Conservation (phyloP, 2,888 invertebrate genomes). For the Thymelicus lineola region DNA sequence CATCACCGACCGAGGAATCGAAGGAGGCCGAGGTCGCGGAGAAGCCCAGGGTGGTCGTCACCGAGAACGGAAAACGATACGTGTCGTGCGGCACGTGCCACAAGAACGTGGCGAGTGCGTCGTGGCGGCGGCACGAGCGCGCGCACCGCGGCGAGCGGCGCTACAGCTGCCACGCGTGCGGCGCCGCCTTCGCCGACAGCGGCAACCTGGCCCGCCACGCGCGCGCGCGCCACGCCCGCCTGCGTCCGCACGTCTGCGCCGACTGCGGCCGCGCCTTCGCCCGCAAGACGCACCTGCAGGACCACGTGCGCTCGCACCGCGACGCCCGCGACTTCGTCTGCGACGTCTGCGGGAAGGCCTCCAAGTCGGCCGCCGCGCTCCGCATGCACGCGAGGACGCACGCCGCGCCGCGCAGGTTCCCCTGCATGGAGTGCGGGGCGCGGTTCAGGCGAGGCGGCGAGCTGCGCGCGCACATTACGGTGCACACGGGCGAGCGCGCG, state of each 20-base stretch:
- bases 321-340: conserved; percentile 77
- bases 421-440: conserved; percentile 81
- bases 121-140: conserved; percentile 76
- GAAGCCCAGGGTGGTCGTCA: conserved; percentile 39
- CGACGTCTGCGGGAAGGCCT: conserved; percentile 81
- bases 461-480: conserved; percentile 79
- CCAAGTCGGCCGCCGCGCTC: conserved; percentile 80
- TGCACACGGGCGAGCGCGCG: conserved; percentile 84
- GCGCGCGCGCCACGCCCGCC: conserved; percentile 72
- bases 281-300: conserved; percentile 73
- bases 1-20: not conserved
- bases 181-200: conserved; percentile 74
- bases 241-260: conserved; percentile 78
- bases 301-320: conserved; percentile 80
- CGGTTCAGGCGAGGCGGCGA: conserved; percentile 82
- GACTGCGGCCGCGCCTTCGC: conserved; percentile 78
- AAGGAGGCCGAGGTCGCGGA: conserved; percentile 7
- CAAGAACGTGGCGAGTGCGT: conserved; percentile 55
- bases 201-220: conserved; percentile 82
- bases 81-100: conserved; percentile 69
- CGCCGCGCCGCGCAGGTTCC: conserved; percentile 59
- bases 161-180: conserved; percentile 82
- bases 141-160: conserved; percentile 69
- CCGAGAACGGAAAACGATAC: conserved; percentile 51
- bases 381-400: conserved; percentile 77